These are phyloP conservation scores for Athalia rosae DNA, from an alignment of 2,888 invertebrate genomes.

Conservation along the genomic window DNA sequence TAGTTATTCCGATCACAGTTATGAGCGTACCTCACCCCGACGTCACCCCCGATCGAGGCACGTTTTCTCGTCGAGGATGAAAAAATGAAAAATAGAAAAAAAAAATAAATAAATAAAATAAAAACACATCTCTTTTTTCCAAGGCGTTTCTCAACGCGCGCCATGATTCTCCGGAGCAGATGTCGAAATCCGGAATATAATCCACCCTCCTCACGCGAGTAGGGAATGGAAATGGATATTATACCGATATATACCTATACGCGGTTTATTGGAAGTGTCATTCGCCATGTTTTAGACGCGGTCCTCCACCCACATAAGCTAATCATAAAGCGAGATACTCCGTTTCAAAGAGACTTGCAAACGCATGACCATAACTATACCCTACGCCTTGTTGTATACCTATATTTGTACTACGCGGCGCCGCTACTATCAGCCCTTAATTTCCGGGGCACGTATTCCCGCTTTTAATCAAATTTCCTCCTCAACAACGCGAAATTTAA, in stretches of 20 bases:
- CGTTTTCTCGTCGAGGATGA: too few relatives aligned
- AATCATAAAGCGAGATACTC: too few relatives aligned
- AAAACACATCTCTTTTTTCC: too few relatives aligned
- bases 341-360: not conserved
- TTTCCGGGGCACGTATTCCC: constrained; percentile 28
- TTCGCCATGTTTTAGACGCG: constrained; percentile 1
- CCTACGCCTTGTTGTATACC: not conserved
- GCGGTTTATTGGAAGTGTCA: not conserved
- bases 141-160: not conserved
- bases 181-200: constrained; percentile 14
- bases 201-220: not conserved
- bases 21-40: too few relatives aligned
- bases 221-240: not conserved
- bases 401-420: not conserved
- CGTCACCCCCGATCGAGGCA: too few relatives aligned
- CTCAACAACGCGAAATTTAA: not conserved
- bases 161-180: not conserved
- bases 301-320: not conserved
- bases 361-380: not conserved
- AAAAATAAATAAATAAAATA: too few relatives aligned
- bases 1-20: too few relatives aligned
- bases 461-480: constrained; percentile 25
- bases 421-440: not conserved
- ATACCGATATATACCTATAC: not conserved
- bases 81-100: too few relatives aligned